These are phyloP conservation scores for Epsilonema sp. DNA, from an alignment of 2,888 invertebrate genomes.

Conservation along the genomic window DNA sequence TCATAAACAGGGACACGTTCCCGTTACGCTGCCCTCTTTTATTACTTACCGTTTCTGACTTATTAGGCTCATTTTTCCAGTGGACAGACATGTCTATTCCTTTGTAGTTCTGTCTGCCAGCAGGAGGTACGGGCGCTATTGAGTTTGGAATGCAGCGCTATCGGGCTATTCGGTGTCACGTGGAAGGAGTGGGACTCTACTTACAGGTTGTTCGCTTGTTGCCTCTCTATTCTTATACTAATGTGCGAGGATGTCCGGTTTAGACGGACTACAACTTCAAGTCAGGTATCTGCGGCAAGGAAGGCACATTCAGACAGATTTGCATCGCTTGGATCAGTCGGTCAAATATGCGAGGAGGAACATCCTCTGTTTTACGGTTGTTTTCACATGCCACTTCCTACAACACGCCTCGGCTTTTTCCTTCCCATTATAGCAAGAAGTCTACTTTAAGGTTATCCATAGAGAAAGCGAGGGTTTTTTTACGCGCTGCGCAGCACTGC, in stretches of 20 bases:
- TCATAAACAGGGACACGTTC: too few relatives aligned
- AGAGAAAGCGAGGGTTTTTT: too few relatives aligned
- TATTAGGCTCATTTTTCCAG: background rate
- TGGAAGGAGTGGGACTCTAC: slow-evolving; percentile 83
- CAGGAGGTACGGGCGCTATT: slow-evolving; percentile 86
- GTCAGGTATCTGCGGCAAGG: slow-evolving; percentile 92
- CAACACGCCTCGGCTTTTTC: too few relatives aligned
- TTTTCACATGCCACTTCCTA: too few relatives aligned
- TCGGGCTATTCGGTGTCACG: slow-evolving; percentile 73
- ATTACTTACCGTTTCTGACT: too few relatives aligned
- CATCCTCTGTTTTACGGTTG: slow-evolving; percentile 58
- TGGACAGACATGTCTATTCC: slow-evolving; percentile 30
- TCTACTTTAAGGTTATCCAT: too few relatives aligned
- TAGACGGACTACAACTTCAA: slow-evolving; percentile 79
- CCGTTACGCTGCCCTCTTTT: too few relatives aligned
- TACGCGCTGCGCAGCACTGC: too few relatives aligned
- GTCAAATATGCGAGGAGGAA: slow-evolving; percentile 71
- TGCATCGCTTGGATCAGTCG: slow-evolving; percentile 58
- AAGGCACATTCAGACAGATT: slow-evolving; percentile 73
- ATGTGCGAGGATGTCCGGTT: slow-evolving; percentile 12
- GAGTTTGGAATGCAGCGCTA: slow-evolving; percentile 91
- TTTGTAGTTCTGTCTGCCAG: slow-evolving; percentile 89
- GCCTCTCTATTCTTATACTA: too few relatives aligned
- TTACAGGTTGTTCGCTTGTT: too few relatives aligned
- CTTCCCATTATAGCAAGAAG: too few relatives aligned